Evolutionary conservation across 2,888 invertebrate genomes (phyloP).

Genomic region (Protophormia terraenovae): DNA sequence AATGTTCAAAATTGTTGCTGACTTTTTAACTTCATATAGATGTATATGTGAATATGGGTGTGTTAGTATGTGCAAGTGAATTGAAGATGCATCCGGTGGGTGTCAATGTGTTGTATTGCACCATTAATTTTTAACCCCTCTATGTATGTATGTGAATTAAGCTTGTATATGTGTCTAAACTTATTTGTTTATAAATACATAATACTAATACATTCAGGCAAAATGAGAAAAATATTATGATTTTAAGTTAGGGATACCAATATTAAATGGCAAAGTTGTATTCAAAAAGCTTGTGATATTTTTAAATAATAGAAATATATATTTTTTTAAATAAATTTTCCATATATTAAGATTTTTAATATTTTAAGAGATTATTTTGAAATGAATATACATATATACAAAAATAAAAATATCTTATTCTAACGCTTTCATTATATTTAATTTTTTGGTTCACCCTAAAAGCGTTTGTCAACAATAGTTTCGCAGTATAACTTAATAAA

Average conservation of each 20-base stretch:
- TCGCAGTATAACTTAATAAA: conserved; percentile 50
- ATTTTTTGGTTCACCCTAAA: conserved; percentile 1
- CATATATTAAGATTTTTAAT: too few relatives aligned
- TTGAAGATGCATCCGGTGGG: conserved; percentile 41
- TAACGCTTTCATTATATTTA: background rate
- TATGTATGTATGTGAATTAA: conserved; percentile 14
- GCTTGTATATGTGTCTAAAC: background rate
- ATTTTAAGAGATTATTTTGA: too few relatives aligned
- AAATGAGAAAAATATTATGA: background rate
- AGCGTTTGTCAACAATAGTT: background rate
- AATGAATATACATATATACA: background rate
- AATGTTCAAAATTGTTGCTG: conserved; percentile 53
- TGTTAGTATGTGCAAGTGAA: background rate
- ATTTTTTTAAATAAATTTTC: background rate
- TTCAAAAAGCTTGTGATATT: background rate
- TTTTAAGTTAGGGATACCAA: background rate
- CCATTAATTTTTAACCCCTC: conserved; percentile 21
- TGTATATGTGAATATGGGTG: background rate
- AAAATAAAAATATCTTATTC: background rate
- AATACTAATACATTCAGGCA: conserved; percentile 13
- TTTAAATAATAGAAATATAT: background rate
- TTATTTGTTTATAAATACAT: conserved; percentile 3
- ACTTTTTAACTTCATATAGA: conserved; percentile 47
- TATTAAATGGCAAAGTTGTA: background rate
- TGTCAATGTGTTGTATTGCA: conserved; percentile 54